Base-by-base conservation (phyloP, 2,797 vertebrate genomes). In the Chlorospingus semifuscus region DNA sequence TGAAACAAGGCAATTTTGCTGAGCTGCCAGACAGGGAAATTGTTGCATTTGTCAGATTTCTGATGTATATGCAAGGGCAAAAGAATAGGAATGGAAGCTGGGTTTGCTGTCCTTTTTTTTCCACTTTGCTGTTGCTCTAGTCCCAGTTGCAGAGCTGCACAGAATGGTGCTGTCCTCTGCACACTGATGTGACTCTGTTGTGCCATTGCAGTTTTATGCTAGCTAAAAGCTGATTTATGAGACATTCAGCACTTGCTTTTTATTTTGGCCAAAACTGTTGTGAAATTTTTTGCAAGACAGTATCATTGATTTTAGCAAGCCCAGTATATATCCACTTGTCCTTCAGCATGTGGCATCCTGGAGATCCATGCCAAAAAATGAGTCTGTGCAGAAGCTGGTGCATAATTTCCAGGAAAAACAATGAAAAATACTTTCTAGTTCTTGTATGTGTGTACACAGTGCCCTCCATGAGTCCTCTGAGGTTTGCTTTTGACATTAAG, bases 391-490 rank as follows among this genome's bases (percentile, higher is more conserved):
- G 74, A 93, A 91, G 9, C 34, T 89, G 82, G 76, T 12, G 6
- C 29, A 17, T 12, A 57, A 36, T 86, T 95, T 93, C 79, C 79
- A 88, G 72, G 72, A 88, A 94, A 91, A 94, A 68, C 30, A 89
- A 57, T 71, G 26, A 50, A 69, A 89, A 91, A 52, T 78, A 57
- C 57, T 90, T 94, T 88, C 39, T 44, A 83, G 19, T 66, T 93
- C 64, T 81, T 83, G 12, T 69, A 24, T 77, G 30, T 59, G 7
- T 60, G 34, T 46, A 81, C 53, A 49, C n/a, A 12, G 24, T 95
- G 64, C 61, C 89, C 76, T 96, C 57, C 84, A 88, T 12, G 65
- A 88, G 79, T 89, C 84, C 76, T 93, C 44, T 87, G 90, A 89
- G 87, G 71, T 89, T 72, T 95, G 61, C 13, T 32, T 74, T 81